Evolutionary conservation across 2,797 vertebrate genomes (phyloP), one percentile per base, ranked within the genome.

Genomic region (Etheostoma perlongum): DNA sequence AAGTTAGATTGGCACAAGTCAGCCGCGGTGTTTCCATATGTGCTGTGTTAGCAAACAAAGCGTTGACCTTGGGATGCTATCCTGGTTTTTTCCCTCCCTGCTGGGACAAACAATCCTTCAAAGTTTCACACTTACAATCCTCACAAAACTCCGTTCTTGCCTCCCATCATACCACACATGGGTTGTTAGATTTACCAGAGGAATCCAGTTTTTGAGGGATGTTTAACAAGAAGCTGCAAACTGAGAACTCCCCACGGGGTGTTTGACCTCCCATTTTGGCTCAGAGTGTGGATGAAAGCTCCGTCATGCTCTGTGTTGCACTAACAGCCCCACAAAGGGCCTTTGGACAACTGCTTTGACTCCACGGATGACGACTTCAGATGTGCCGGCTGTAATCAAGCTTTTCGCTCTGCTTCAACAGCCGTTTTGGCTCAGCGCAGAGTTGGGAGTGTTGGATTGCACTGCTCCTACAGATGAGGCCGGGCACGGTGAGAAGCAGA

Each of bases 31-130:
- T 88, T 84, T 86, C 74, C 84, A 76, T 76, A 84, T 88, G 84
- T 85, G 89, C 89, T 81, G 83, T 67, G 84, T 89, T 82, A 25
- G 84, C 88, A 88, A 90, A 80, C 86, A 84, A 51, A 53, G 73
- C 5, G 2, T 69, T 13, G 72, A 86, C 87, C 86, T 90, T 91
- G 88, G 85, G 82, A n/a, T 11, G 67, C n/a, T 36, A 51, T 81
- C 53, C 64, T 63, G 19, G 23, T 65, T 53, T 36, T 63, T 12
- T 19, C 49, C 49, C 30, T 1, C 30, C 47, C 59, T 61, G 13
- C 5, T 27, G 44, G 42, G 59, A 78, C 66, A 85, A 49, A 52
- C 49, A 1, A 25, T 70, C 42, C 62, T 71, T 65, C 21, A n/a
- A 74, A 49, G 57, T 78, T 87, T 88, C 74, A 79, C 84, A 67